Percentiles rank a stretch among this genome's conserved stretches.
Conservation (phyloP, 2,113 vertebrate genomes). For the Limanda limanda region DNA sequence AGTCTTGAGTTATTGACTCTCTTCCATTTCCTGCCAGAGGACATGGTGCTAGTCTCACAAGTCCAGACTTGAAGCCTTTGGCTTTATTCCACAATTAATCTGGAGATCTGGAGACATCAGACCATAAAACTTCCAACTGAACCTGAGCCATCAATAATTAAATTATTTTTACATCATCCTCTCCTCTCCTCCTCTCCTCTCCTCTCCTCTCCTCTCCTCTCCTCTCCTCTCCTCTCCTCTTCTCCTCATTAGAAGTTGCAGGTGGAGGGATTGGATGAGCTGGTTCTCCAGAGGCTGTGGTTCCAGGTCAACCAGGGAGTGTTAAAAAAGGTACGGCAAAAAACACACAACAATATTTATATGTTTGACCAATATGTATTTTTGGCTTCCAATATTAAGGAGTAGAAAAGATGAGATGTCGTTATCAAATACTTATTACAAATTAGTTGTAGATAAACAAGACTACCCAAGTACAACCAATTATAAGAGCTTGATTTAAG, state of each 20-base stretch:
- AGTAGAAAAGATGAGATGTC: too few species aligned
- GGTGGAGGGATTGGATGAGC: slow-evolving; percentile 63
- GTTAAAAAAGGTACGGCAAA: slow-evolving; percentile 71
- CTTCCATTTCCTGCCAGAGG: background rate
- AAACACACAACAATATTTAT: background rate
- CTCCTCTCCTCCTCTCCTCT: background rate
- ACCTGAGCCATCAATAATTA: background rate
- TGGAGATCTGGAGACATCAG: background rate
- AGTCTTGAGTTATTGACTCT: background rate
- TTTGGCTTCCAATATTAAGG: too few species aligned
- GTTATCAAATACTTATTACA: too few species aligned
- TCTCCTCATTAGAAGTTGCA: slow-evolving; percentile 72
- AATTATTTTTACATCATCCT: background rate
- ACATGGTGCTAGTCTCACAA: background rate
- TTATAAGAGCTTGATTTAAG: too few species aligned
- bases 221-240: background rate
- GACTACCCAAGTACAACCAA: too few species aligned
- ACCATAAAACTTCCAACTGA: background rate
- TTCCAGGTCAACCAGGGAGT: slow-evolving; percentile 83
- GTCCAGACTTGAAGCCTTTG: background rate
- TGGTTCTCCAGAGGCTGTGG: slow-evolving; percentile 87
- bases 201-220: background rate
- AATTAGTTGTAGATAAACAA: too few species aligned
- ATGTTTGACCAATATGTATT: too few species aligned
- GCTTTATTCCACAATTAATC: too few species aligned